phyloP scores from a whole-genome alignment of 2,113 vertebrate genomes.

The Tricholaema leucomelas region DNA sequence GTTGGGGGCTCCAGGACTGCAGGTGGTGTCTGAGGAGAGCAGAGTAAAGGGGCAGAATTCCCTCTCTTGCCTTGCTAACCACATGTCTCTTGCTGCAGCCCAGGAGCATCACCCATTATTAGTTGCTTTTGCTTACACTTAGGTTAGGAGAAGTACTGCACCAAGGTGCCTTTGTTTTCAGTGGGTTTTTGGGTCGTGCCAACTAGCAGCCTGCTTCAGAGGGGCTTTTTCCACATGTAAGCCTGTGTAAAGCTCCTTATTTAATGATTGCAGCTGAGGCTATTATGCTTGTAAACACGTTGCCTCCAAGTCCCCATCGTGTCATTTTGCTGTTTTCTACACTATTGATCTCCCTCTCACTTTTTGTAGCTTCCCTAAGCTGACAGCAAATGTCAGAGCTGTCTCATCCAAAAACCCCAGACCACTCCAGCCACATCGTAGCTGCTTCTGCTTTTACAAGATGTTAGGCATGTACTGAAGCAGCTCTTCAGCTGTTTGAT shows the following conservation, averaged over 20 bases:
- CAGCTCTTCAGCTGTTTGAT: constrained; percentile 17
- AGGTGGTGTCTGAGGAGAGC: too few relatives aligned
- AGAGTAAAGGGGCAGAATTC: too few relatives aligned
- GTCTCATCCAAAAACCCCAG: background rate
- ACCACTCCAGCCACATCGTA: background rate
- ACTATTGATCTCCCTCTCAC: background rate
- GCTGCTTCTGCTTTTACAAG: background rate
- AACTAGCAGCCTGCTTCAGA: background rate
- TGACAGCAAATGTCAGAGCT: constrained; percentile 20
- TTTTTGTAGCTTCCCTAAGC: background rate
- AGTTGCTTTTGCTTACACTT: background rate
- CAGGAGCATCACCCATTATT: background rate
- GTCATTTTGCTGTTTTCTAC: constrained; percentile 12
- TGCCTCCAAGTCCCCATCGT: constrained; percentile 18
- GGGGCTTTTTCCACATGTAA: background rate
- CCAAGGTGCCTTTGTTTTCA: background rate
- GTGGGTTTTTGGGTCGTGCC: background rate
- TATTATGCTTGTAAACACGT: background rate
- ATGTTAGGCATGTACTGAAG: background rate
- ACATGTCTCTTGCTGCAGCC: background rate
- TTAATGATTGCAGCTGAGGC: constrained; percentile 36
- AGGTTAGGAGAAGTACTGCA: background rate
- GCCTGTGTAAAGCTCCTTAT: background rate
- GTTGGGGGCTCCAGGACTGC: too few relatives aligned
- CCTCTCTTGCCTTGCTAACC: too few relatives aligned